Evolutionary conservation across 2,888 invertebrate genomes (phyloP), one percentile per base, ranked within the genome.

Genomic region (Drosophila koepferae): DNA sequence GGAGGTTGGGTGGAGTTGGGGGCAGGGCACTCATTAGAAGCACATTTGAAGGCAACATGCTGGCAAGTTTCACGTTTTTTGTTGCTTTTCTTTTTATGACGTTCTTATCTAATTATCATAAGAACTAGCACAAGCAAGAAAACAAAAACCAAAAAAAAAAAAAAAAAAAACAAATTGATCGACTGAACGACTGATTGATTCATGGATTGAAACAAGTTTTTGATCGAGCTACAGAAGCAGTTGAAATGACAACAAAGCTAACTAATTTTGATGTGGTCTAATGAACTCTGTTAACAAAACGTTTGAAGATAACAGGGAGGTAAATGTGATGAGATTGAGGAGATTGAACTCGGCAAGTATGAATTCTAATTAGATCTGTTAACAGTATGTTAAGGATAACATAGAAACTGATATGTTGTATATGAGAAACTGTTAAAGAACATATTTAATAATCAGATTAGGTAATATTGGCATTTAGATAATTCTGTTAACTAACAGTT

Each of bases 31-130:
- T 79, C 72, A 90, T 87, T 85, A 87, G 82, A 58, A 49, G 40
- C 36, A 48, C 46, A 56, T 49, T 64, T 62, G 36, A 31, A 28
- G 55, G 23, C 51, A 58, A 49, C 69, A 60, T 63, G 69, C 51
- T 53, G 74, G 46, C n/a, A 63, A 72, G 75, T 83, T 82, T 90
- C 89, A 89, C 87, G 89, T 81, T 80, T 88, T 88, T 63, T 46
- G 31, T 53, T 40, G 73, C 54, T 72, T 20, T 72, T 61, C 28
- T 28, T 81, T 78, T 77, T 78, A 68, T 68, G 74, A 78, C 64
- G 55, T 59, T 55, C 44, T 59, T 63, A 63, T 61, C 88, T 72
- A 86, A 90, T 84, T 84, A 84, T 67, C 88, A 89, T 90, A 88
- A 79, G 75, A 88, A 82, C 64, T 62, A 62, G 74, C 54, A 68